Evolutionary conservation across 2,113 vertebrate genomes (phyloP).

Genomic region (Lepus timidus): DNA sequence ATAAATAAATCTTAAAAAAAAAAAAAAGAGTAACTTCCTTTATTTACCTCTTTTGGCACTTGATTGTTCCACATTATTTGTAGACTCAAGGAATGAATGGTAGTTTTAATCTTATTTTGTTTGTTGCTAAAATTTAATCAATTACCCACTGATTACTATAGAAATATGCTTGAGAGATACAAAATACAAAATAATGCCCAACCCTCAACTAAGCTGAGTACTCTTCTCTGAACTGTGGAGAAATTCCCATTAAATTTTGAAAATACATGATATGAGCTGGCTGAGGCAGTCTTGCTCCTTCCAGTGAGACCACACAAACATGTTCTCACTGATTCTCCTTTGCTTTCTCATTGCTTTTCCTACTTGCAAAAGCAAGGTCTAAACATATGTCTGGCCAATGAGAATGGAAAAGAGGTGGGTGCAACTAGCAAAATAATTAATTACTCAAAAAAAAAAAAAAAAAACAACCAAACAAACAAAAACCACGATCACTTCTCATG

Average conservation of each 20-base stretch:
- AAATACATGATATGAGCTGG: background rate
- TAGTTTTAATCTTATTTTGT: background rate
- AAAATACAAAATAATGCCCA: slow-evolving; percentile 3
- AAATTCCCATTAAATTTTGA: background rate
- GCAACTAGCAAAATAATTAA: background rate
- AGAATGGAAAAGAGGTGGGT: background rate
- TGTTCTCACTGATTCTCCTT: background rate
- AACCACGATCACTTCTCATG: background rate
- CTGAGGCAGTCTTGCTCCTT: background rate
- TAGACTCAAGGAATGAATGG: slow-evolving; percentile 8
- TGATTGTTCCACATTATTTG: background rate
- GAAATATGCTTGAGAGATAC: background rate
- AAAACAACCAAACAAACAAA: too few species aligned
- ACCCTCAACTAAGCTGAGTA: background rate
- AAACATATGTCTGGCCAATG: background rate
- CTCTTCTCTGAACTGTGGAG: background rate
- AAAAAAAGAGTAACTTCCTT: background rate
- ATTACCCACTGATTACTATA: background rate
- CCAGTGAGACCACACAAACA: background rate
- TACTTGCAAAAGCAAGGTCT: background rate
- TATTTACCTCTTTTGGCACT: background rate
- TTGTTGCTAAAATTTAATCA: background rate
- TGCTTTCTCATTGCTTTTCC: background rate
- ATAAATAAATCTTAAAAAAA: background rate
- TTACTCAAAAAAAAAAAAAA: background rate